Evolutionary conservation across 1,140 invertebrate species (phyloP).

Genomic region (Bombyx mori): ASM3026992v2 NC_085128.1:13789501-13790000

Average conservation of each 20-base stretch:
- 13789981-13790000: constrained; percentile 76
- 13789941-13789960: constrained; percentile 77
- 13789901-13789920: constrained; percentile 44
- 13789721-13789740: constrained; percentile 47
- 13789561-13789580: constrained; percentile 45
- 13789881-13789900: constrained; percentile 56
- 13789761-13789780: constrained; percentile 54
- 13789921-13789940: constrained; percentile 61
- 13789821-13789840: constrained; percentile 47
- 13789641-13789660: constrained; percentile 75
- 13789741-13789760: constrained; percentile 57
- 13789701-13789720: constrained; percentile 52
- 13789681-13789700: constrained; percentile 43
- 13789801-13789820: constrained; percentile 42
- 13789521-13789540: constrained; percentile 30
- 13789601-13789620: constrained; percentile 34
- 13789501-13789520: constrained; percentile 53
- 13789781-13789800: constrained; percentile 37
- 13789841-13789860: constrained; percentile 60
- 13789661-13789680: constrained; percentile 65
- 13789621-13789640: constrained; percentile 70
- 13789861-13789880: constrained; percentile 51
- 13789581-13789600: constrained; percentile 43
- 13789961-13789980: constrained; percentile 67
- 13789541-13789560: constrained; percentile 36